Percentiles rank a stretch among this genome's conserved stretches.
phyloP scores from a whole-genome alignment of 2,888 invertebrate species.

The Cheilosia variabilis region DNA sequence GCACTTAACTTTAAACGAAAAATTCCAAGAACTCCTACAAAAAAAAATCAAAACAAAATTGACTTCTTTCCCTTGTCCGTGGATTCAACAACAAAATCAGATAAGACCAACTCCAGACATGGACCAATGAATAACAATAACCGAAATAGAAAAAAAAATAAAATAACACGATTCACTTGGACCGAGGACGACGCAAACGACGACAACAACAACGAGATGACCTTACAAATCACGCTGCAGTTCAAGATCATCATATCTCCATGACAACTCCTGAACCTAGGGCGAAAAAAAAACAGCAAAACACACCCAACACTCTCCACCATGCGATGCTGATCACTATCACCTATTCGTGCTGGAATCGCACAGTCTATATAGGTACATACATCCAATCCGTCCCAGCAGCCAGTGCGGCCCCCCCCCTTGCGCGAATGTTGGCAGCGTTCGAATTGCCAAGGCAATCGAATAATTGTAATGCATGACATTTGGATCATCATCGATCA shows the following conservation, averaged over 20 bases:
- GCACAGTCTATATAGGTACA: constrained; percentile 3
- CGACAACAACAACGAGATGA: constrained; percentile 51
- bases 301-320: constrained; percentile 37
- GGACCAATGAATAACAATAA: constrained; percentile 74
- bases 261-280: constrained; percentile 70
- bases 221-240: constrained; percentile 74
- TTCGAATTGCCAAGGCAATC: constrained; percentile 68
- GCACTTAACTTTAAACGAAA: constrained; percentile 24
- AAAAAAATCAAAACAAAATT: not conserved
- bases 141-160: constrained; percentile 42
- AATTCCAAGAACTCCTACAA: constrained; percentile 59
- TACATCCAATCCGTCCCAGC: not conserved
- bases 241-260: constrained; percentile 75
- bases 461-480: constrained; percentile 76
- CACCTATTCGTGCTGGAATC: constrained; percentile 69
- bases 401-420: constrained; percentile 31
- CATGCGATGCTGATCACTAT: constrained; percentile 68
- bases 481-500: constrained; percentile 76
- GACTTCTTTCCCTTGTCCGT: constrained; percentile 63
- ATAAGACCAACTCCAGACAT: constrained; percentile 67
- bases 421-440: not conserved
- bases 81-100: constrained; percentile 55
- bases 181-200: constrained; percentile 12
- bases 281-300: constrained; percentile 3
- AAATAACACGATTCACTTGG: constrained; percentile 49